Conservation (phyloP, 2,113 vertebrate genomes). For the Tonatia bakeri region DNA sequence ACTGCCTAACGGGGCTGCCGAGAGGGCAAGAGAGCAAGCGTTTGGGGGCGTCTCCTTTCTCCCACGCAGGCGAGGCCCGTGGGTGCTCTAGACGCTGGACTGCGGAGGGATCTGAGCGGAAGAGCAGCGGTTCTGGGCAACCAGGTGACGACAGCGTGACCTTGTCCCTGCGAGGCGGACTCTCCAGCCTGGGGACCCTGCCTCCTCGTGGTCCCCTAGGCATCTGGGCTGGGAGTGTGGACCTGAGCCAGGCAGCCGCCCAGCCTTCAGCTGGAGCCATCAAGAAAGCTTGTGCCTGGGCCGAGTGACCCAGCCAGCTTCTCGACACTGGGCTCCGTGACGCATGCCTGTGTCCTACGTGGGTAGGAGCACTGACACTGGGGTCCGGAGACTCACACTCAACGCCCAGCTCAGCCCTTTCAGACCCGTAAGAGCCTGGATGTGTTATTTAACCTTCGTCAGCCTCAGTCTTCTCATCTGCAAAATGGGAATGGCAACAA, state of each 20-base stretch:
- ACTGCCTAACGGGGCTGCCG: neutral
- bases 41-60: neutral
- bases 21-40: neutral
- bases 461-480: neutral
- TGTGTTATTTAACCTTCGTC: neutral
- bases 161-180: neutral
- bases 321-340: accelerated
- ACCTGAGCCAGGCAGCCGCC: accelerated
- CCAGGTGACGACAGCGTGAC: accelerated
- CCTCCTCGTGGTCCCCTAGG: neutral
- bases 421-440: neutral
- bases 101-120: neutral
- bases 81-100: too few relatives aligned
- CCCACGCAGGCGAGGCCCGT: neutral
- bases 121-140: neutral
- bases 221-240: neutral
- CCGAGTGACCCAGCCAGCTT: accelerated
- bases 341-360: accelerated
- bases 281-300: accelerated
- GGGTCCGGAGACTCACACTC: neutral
- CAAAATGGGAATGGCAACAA: neutral
- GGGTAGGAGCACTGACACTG: neutral
- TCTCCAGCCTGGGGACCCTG: neutral
- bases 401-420: neutral
- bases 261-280: neutral